These are phyloP conservation scores for Lydus trimaculatus DNA, from an alignment of 2,888 invertebrate species.

Conservation along the genomic window DNA sequence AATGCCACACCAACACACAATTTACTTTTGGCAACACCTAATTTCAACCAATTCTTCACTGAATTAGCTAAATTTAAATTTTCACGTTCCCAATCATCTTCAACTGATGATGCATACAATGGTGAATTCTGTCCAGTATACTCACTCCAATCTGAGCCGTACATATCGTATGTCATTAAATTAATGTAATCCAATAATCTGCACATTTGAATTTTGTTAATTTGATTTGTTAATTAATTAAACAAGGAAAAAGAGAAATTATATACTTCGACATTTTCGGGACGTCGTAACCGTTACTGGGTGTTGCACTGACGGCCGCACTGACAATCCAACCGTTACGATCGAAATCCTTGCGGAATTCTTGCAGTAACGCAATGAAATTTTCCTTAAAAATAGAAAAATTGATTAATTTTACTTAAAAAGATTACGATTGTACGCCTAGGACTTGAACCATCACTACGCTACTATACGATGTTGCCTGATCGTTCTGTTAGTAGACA, in stretches of 20 bases:
- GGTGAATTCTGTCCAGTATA: conserved; percentile 73
- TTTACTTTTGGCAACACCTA: conserved; percentile 24
- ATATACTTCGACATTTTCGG: conserved; percentile 42
- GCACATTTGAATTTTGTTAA: conserved; percentile 31
- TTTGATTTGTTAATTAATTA: too few relatives aligned
- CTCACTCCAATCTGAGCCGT: conserved; percentile 69
- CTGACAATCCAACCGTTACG: conserved; percentile 37
- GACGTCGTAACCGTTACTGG: conserved; percentile 41
- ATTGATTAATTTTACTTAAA: too few relatives aligned
- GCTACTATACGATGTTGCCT: too few relatives aligned
- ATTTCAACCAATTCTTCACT: conserved; percentile 27
- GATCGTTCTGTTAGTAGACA: too few relatives aligned
- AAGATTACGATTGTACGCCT: too few relatives aligned
- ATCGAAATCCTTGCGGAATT: conserved; percentile 52
- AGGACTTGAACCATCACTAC: too few relatives aligned
- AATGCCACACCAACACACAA: conserved; percentile 21
- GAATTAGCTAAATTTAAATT: conserved; percentile 36
- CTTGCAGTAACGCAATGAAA: conserved; percentile 58
- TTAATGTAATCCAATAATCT: conserved; percentile 71
- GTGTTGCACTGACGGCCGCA: conserved; percentile 37
- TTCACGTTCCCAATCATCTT: conserved; percentile 33
- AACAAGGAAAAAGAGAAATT: background rate
- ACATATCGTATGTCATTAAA: conserved; percentile 77
- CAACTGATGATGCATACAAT: conserved; percentile 62
- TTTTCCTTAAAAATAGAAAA: conserved; percentile 3